These are phyloP conservation scores for Steromphala cineraria DNA, from an alignment of 2,888 invertebrate genomes.

Conservation along the genomic window DNA sequence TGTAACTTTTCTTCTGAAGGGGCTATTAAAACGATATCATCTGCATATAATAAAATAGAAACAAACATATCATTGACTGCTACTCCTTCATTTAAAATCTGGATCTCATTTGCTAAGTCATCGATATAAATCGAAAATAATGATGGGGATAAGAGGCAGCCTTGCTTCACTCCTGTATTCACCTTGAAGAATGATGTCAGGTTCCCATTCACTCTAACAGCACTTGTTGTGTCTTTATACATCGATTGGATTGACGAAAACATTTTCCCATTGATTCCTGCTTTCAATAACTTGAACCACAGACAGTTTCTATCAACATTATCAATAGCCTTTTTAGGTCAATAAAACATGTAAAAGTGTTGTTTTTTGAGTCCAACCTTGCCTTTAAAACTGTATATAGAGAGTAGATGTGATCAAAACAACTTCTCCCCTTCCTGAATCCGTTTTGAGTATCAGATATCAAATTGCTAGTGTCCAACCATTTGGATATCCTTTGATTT, in stretches of 20 bases:
- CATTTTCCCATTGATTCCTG: not conserved
- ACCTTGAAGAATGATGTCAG: not conserved
- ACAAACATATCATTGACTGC: too few species aligned
- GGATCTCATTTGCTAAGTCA: too few species aligned
- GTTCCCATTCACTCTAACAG: not conserved
- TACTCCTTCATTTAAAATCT: too few species aligned
- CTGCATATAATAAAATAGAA: too few species aligned
- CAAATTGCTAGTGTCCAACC: conserved; percentile 19
- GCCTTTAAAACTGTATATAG: not conserved
- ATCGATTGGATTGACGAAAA: not conserved
- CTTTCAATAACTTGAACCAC: conserved; percentile 6
- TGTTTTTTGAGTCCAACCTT: too few species aligned
- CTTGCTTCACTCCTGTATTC: conserved; percentile 10
- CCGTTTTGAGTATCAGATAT: conserved; percentile 28
- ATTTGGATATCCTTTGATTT: not conserved
- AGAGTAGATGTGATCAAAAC: conserved; percentile 27
- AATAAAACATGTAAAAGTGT: conserved; percentile 25
- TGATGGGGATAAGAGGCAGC: not conserved
- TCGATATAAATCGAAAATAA: conserved; percentile 16
- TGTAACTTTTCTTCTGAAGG: too few species aligned
- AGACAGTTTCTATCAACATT: conserved; percentile 6
- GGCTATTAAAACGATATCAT: too few species aligned
- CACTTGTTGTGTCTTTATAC: not conserved
- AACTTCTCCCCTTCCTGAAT: conserved; percentile 18
- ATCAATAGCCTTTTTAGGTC: conserved; percentile 24